These are phyloP conservation scores for Noctilio leporinus DNA, from an alignment of 2,113 vertebrate species.

Conservation along the genomic window DNA sequence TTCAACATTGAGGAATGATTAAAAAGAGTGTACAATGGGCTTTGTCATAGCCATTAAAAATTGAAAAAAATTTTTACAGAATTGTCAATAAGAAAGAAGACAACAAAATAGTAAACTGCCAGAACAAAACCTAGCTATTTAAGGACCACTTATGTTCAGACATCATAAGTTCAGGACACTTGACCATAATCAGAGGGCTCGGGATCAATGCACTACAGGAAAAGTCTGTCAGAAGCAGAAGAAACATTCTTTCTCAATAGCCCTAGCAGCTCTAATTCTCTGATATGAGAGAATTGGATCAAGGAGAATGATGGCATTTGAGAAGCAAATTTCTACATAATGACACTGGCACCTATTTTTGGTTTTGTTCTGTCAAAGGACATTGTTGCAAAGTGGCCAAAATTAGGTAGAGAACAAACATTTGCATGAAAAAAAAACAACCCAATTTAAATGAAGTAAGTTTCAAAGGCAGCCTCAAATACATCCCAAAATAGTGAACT, in stretches of 20 bases:
- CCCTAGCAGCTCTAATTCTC: not conserved
- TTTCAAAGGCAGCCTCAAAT: slow-evolving; percentile 14
- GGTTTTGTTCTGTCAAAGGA: slow-evolving; percentile 24
- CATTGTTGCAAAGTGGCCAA: slow-evolving; percentile 17
- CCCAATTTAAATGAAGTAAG: slow-evolving; percentile 41
- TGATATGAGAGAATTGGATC: not conserved
- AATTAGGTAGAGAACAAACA: slow-evolving; percentile 45
- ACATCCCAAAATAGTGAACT: not conserved
- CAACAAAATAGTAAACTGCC: not conserved
- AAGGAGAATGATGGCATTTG: not conserved
- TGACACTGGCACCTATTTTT: slow-evolving; percentile 28
- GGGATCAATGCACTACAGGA: not conserved
- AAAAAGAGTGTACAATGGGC: not conserved
- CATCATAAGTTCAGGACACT: not conserved
- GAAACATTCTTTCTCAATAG: not conserved
- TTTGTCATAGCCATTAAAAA: not conserved
- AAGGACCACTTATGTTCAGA: not conserved
- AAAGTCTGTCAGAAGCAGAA: not conserved
- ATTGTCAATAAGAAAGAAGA: not conserved
- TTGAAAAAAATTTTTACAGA: not conserved
- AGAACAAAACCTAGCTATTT: not conserved
- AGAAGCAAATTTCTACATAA: not conserved
- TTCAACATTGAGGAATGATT: not conserved
- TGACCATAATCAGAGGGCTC: not conserved
- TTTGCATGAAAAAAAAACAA: slow-evolving; percentile 33